These are phyloP conservation scores for Platysteira castanea DNA, from an alignment of 2,113 vertebrate genomes.

Conservation along the genomic window DNA sequence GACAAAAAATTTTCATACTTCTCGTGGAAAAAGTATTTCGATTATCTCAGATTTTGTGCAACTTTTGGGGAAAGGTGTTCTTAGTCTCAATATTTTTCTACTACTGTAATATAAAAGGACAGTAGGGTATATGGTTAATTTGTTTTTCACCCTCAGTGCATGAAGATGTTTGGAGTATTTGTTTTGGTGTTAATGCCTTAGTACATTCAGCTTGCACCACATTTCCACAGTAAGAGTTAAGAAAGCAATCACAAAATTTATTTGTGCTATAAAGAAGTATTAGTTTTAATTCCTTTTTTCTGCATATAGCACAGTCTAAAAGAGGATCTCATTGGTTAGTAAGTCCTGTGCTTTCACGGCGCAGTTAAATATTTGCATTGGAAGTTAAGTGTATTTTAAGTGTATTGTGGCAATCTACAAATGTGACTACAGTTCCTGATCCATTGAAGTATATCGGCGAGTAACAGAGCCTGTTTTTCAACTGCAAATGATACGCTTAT, in stretches of 20 bases:
- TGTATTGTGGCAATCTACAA: neutral
- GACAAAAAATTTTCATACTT: neutral
- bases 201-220: neutral
- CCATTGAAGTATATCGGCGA: neutral
- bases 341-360: neutral
- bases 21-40: neutral
- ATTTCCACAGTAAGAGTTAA: neutral
- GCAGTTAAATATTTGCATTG: slow-evolving; percentile 10
- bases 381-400: neutral
- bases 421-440: neutral
- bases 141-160: neutral
- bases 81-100: neutral
- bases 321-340: neutral
- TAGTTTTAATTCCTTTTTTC: neutral
- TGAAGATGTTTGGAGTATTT: neutral
- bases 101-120: neutral
- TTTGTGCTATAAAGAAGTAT: neutral
- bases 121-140: neutral
- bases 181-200: neutral
- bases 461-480: neutral
- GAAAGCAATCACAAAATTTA: neutral
- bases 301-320: neutral
- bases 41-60: neutral
- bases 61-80: neutral
- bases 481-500: neutral